Evolutionary conservation across 2,888 invertebrate species (phyloP), one percentile per base, ranked within the genome.

Genomic region (Empis livida): DNA sequence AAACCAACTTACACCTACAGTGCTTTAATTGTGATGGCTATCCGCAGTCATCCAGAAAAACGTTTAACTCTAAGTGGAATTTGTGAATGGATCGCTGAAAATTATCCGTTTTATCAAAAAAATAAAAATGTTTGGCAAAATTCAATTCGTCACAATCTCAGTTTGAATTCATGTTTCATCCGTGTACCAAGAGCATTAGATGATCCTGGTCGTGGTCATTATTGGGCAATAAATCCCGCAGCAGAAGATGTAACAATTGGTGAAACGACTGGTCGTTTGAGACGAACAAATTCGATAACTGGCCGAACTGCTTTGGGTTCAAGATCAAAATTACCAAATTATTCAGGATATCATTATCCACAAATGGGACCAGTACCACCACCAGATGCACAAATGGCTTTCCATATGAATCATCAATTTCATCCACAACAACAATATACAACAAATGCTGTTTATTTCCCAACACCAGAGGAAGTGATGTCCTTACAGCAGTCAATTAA

Each of bases 61-160:
- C 74, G 92, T 16, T 75, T 95, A 20, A 95, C 94, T 0, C 72
- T 95, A 3, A 94, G 92, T 69, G 93, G 93, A 41, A 96, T 96
- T 58, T 95, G 95, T 75, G 90, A 93, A 67, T 99, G 92, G 73
- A 99, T 99, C 57, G 93, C 94, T 83, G 82, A 84, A 55, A 90
- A 92, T 68, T 97, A 95, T 61, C 92, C 96, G 0, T 97, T 94
- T 68, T 97, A 97, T 68, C 80, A 87, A 49, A 90, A 95, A 65
- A 95, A 95, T 67, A 93, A 92, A 59, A 93, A 92, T 61, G 95
- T 94, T 5, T 97, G 96, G 96, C 96, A 97, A 71, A 97, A 97
- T 64, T 93, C 93, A 0, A 96, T 65, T 17, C 57, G 65, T 0
- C 65, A 65, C 49, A 65, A 62, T 44, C 51, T 65, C 0, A 65